phyloP scores from a whole-genome alignment of 2,888 invertebrate species.

The Acrocyrtus sp. region DNA sequence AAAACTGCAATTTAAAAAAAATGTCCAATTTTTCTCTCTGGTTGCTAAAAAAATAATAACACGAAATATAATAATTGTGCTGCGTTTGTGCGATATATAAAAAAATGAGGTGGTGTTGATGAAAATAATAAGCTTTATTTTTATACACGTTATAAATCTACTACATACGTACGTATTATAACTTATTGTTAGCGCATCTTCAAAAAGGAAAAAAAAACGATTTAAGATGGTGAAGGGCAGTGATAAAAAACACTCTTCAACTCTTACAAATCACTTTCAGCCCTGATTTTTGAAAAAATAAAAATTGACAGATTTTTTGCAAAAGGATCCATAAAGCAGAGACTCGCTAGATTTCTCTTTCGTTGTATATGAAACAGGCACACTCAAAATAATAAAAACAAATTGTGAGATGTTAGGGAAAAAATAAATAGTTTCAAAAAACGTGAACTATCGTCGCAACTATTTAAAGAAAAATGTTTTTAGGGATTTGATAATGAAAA shows the following conservation, averaged over 20 bases:
- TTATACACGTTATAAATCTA: conserved; percentile 42
- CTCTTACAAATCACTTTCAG: conserved; percentile 1
- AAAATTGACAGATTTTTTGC: conserved; percentile 10
- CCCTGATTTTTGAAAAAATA: background rate
- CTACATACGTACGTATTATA: conserved; percentile 31
- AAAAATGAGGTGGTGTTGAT: conserved; percentile 20
- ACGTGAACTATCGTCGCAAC: too few relatives aligned
- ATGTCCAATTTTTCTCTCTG: too few relatives aligned
- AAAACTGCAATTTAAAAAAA: too few relatives aligned
- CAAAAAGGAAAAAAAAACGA: background rate
- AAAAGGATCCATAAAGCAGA: conserved; percentile 52
- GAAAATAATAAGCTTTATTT: conserved; percentile 44
- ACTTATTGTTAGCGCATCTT: conserved; percentile 6
- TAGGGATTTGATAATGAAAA: too few relatives aligned
- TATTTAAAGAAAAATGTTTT: too few relatives aligned
- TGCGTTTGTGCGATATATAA: too few relatives aligned
- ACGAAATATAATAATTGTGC: too few relatives aligned
- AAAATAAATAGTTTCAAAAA: too few relatives aligned
- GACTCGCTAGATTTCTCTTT: too few relatives aligned
- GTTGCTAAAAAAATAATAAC: too few relatives aligned
- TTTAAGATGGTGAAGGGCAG: background rate
- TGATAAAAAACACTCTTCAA: conserved; percentile 10
- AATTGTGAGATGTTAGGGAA: too few relatives aligned
- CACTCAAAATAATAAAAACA: conserved; percentile 14
- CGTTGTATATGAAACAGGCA: background rate